Conservation (phyloP, 2,888 invertebrate species). For the Norana najaformis region DNA sequence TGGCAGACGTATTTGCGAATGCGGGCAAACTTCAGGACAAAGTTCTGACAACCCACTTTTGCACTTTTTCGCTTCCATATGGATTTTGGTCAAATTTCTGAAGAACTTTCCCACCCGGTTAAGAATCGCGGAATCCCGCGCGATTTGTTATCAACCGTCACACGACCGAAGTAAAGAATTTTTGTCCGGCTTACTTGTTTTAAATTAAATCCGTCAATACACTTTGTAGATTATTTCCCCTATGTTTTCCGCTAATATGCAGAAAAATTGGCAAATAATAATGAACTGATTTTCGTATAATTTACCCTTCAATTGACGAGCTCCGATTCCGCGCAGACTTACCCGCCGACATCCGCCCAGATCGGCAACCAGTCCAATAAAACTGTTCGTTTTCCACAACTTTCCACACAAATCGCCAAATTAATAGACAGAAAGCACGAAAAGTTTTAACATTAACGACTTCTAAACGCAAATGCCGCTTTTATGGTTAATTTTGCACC, state of each 20-base stretch:
- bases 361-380: not conserved
- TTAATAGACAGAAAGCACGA: not conserved
- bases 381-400: not conserved
- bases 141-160: not conserved
- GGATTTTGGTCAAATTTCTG: not conserved
- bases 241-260: not conserved
- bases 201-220: not conserved
- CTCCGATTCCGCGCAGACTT: not conserved
- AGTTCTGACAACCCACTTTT: not conserved
- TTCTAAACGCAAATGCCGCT: not conserved
- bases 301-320: not conserved
- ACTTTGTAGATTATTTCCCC: not conserved
- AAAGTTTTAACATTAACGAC: not conserved
- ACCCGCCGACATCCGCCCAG: not conserved
- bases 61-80: not conserved
- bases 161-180: not conserved
- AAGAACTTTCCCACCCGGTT: not conserved
- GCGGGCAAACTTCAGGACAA: too few species aligned
- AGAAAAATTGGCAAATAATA: not conserved
- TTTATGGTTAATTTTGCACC: not conserved
- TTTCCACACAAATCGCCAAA: not conserved
- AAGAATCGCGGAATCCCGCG: not conserved
- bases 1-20: not conserved
- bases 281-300: not conserved
- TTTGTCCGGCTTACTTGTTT: not conserved